These are phyloP conservation scores for Catharus bicknelli DNA, from an alignment of 2,113 vertebrate species.

Conservation along the genomic window DNA sequence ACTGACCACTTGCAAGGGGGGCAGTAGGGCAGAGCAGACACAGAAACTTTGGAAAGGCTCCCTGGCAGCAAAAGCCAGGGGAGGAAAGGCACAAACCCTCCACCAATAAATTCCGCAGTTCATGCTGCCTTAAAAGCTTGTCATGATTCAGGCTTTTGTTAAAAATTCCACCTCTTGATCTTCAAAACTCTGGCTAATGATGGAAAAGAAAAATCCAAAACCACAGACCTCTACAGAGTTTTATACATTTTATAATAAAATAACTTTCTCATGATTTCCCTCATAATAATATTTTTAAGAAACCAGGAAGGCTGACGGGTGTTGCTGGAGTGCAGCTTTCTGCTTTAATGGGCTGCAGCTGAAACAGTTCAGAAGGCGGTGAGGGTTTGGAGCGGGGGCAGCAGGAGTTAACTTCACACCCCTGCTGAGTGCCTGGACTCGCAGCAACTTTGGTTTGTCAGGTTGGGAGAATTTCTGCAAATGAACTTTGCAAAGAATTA, in stretches of 20 bases:
- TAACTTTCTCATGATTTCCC: conserved; percentile 59
- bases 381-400: neutral
- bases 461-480: conserved; percentile 70
- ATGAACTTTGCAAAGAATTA: conserved; percentile 79
- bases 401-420: conserved; percentile 22
- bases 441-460: conserved; percentile 64
- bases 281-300: neutral
- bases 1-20: neutral
- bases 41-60: neutral
- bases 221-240: conserved; percentile 13
- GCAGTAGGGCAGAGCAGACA: neutral
- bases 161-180: conserved; percentile 43
- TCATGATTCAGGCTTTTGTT: conserved; percentile 17
- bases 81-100: neutral
- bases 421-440: conserved; percentile 44
- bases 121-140: conserved; percentile 14
- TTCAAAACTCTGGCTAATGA: conserved; percentile 32
- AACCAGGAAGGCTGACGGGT: neutral
- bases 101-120: conserved; percentile 29
- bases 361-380: conserved; percentile 38
- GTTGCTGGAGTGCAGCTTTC: neutral
- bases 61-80: conserved; percentile 1
- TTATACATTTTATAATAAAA: conserved; percentile 38
- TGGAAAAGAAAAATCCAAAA: conserved; percentile 50
- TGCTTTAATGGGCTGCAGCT: conserved; percentile 53